Evolutionary conservation across 1,140 invertebrate species (phyloP).

Genomic region (Drosophila malerkotliana): DNA sequence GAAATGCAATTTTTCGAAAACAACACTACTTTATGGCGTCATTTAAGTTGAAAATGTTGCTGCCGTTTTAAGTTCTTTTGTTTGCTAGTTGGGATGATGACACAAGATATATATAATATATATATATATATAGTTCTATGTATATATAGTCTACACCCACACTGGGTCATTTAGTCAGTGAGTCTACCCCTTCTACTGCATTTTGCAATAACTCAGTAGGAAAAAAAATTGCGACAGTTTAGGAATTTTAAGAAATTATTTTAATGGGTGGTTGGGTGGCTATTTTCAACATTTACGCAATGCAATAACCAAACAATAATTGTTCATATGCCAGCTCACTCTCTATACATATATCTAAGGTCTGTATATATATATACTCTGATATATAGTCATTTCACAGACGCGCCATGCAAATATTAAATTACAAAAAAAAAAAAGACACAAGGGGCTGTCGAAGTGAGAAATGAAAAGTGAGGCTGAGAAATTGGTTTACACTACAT

Average conservation of each 20-base stretch:
- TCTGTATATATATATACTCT: neutral
- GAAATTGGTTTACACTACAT: conserved; percentile 31
- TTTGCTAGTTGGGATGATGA: conserved; percentile 43
- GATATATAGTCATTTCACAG: conserved; percentile 18
- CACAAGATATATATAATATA: conserved; percentile 44
- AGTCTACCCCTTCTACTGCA: conserved; percentile 35
- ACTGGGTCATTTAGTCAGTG: conserved; percentile 10
- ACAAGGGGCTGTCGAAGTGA: neutral
- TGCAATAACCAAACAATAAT: conserved; percentile 75
- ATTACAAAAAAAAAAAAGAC: conserved; percentile 57
- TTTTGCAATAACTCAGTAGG: conserved; percentile 71
- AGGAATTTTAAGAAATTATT: conserved; percentile 5
- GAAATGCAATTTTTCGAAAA: conserved; percentile 41
- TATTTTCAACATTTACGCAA: conserved; percentile 77
- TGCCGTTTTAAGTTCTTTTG: neutral
- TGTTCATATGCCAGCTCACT: conserved; percentile 26
- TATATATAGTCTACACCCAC: conserved; percentile 38
- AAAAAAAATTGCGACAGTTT: conserved; percentile 70
- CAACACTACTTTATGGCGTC: conserved; percentile 25
- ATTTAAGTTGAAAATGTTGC: conserved; percentile 29
- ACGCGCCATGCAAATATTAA: conserved; percentile 64
- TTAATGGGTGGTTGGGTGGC: too few relatives aligned
- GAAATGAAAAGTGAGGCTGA: conserved; percentile 26
- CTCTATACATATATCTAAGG: conserved; percentile 2
- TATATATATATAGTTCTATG: neutral